Base-by-base conservation (phyloP, 2,888 invertebrate genomes). In the Glyphotaelius pellucidus region DNA sequence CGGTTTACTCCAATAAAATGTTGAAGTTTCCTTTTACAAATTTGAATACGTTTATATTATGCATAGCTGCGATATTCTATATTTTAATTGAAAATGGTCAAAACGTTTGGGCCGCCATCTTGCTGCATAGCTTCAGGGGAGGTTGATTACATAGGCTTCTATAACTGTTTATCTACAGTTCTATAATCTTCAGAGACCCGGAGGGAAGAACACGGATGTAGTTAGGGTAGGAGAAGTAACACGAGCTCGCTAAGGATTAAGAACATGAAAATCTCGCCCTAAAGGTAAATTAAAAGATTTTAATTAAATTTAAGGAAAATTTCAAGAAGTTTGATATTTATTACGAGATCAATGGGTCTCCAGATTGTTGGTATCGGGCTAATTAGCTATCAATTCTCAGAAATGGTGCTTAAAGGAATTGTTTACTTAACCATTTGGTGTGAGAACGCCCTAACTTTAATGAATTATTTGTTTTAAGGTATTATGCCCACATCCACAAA, bases 151-250 rank as follows among this genome's bases (percentile, higher is more conserved):
- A 67, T 25, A 7, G 5, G 25, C 67, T 52, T 19, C 4, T 67
- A 67, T 25, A 5, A 25, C 67, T 67, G 25, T 67, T 67, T 67
- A 25, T n/a, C 5, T 9, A n/a, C 67, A 67, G 9, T 67, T 67
- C n/a, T 67, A 67, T 67, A 25, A 67, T 67, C 67, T 67, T 19
- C 25, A 67, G 67, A 25, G n/a, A 25, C 25, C 42, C 15, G 86
- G n/a, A 38, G 86, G n/a, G 86, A 38, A 83, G 35, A 83, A 42
- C 86, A 32, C 12, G 86, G 30, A 47, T 86, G 86, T 86, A 86
- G 86, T 38, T 42, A 42, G 86, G 25, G 83, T 38, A 35, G 83
- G 35, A 19, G 35, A 38, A 38, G 83, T 83, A 67, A n/a, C 9
- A 67, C 25, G 67, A 67, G 9, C 25, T 67, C 67, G n/a, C 67